Evolutionary conservation across 2,888 invertebrate species (phyloP), one percentile per base, ranked within the genome.

Genomic region (Conchocele bisecta): DNA sequence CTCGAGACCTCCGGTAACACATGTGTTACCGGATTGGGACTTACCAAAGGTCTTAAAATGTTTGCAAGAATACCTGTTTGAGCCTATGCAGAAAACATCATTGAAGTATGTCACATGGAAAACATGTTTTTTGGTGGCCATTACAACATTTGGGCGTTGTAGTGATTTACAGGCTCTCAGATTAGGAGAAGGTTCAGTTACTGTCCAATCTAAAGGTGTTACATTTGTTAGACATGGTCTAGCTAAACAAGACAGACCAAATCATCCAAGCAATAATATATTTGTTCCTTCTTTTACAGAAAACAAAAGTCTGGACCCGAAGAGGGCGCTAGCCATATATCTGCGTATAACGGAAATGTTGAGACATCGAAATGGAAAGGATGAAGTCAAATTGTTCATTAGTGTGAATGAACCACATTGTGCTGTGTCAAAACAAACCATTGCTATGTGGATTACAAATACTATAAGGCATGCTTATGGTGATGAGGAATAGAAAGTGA

Each of bases 111-210:
- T 58, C 5, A 29, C 58, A 20, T 58, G 44, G 31, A 44, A 58
- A 58, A 29, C 46, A 33, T 5, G n/a, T 48, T 68, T 68, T 42
- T 44, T 69, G n/a, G 13, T 58, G 17, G 57, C 63, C 20, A 58
- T 63, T 20, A 58, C 69, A 20, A 57, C 63, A 15, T 64, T 58
- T 28, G 28, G 69, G 28, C 42, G 63, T 26, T 44, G 50, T 28
- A 63, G 69, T 37, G 69, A 69, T 28, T 31, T 58, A 24, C 69
- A 69, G 29, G 39, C 69, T 13, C 39, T 69, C n/a, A 37, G 44
- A 31, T 11, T 63, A 7, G 69, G 69, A 26, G 51, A 57, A 48
- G 63, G 63, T 6, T 13, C n/a, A 11, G 63, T 57, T 3, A 50
- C 28, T 20, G 50, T 63, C 15, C 61, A 69, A 22, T 44, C 39